phyloP scores from a whole-genome alignment of 2,797 vertebrate species.

The Xenentodon cancila region DNA sequence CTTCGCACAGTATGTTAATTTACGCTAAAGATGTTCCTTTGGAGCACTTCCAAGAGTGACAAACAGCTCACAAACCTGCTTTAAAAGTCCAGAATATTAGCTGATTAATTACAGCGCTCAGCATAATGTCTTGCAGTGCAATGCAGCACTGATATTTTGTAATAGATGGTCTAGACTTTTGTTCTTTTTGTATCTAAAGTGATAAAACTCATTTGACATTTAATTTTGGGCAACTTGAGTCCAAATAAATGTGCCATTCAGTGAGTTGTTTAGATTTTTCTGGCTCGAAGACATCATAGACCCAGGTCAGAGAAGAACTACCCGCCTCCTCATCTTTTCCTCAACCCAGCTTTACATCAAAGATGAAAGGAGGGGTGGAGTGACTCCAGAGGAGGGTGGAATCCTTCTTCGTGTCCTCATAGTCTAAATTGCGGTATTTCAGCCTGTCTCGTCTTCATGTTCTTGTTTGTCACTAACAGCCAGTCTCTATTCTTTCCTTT shows the following conservation, averaged over 20 bases:
- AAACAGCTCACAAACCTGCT: slow-evolving; percentile 30
- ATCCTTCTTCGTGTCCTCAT: slow-evolving; percentile 27
- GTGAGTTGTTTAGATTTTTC: too few species aligned
- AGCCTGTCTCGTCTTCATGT: slow-evolving; percentile 17
- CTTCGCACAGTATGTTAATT: slow-evolving; percentile 62
- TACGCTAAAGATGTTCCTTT: slow-evolving; percentile 51
- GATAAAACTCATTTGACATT: slow-evolving; percentile 12
- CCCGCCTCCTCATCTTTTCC: too few species aligned
- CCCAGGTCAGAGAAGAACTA: too few species aligned
- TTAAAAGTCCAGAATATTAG: slow-evolving; percentile 31
- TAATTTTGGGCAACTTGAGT: too few species aligned
- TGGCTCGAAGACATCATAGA: too few species aligned
- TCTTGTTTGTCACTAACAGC: slow-evolving; percentile 45
- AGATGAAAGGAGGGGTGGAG: too few species aligned
- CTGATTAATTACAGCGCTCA: slow-evolving; percentile 41
- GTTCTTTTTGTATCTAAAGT: slow-evolving; percentile 31
- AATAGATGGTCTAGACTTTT: slow-evolving; percentile 13
- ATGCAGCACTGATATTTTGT: slow-evolving; percentile 16
- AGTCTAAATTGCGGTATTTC: slow-evolving; percentile 28
- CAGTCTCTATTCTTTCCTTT: slow-evolving; percentile 62
- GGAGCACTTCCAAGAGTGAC: slow-evolving; percentile 47
- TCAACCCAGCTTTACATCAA: too few species aligned
- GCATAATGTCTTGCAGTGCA: slow-evolving; percentile 4
- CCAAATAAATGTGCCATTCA: too few species aligned
- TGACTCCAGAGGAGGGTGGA: too few species aligned